Evolutionary conservation across 2,888 invertebrate genomes (phyloP), one percentile per base, ranked within the genome.

Genomic region (Ectropis crepuscularia): DNA sequence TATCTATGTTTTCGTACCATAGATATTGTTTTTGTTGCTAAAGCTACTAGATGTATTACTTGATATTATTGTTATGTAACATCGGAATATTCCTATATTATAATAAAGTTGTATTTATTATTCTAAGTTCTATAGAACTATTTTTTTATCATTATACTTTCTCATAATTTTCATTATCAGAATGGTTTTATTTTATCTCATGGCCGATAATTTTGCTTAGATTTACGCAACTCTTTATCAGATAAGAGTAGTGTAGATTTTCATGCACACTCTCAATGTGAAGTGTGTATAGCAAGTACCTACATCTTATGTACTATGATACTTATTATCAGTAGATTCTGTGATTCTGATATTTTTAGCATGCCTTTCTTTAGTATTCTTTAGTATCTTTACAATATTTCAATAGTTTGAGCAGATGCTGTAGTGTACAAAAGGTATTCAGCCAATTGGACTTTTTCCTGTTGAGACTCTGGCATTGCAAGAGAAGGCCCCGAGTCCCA

Each of bases 61-160:
- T 65, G 63, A 59, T 67, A 68, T 63, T 67, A 64, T 54, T 63
- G 28, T 61, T 57, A 48, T 65, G 42, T 60, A 45, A 57, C 53
- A 49, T 47, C 60, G 62, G 63, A 62, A 64, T 57, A 65, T 65
- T 61, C 61, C 65, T 57, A 43, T 46, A 49, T 28, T 46, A 49
- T 28, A 28, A 28, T 6, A 42, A 57, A 53, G 42, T 11, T 63
- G 57, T 63, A 63, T 63, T 53, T 54, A 54, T 57, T 63, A 53
- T 37, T 54, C 9, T 61, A 48, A 51, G 58, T 61, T 65, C 41
- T 39, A 53, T 54, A 58, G 60, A 57, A 61, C 37, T 59, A 53
- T 63, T 51, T 63, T 61, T 63, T 55, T 67, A 65, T 66, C 49
- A 71, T 62, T 71, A 71, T 57, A 69, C 46, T 66, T 55, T 61